Conservation (phyloP, 2,888 invertebrate genomes). For the Drosophila sordidapex region DNA sequence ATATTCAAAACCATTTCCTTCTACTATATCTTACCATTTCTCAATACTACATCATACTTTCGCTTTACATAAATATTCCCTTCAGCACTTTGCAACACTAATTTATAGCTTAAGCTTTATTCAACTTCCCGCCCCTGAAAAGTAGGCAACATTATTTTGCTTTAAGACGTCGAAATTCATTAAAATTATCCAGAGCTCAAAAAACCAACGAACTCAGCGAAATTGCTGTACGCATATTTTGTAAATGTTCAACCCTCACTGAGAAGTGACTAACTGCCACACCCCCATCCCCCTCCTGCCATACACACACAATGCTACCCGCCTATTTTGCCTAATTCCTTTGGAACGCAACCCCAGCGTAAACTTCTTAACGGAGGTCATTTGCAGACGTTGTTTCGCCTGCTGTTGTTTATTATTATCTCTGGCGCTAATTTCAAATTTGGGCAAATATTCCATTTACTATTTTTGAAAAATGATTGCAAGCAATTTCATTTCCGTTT, state of each 20-base stretch:
- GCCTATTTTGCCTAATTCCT: conserved; percentile 24
- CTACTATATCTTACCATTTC: background rate
- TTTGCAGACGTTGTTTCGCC: conserved; percentile 40
- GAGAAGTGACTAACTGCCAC: conserved; percentile 9
- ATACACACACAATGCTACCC: background rate
- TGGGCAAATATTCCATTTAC: conserved; percentile 78
- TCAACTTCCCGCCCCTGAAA: conserved; percentile 7
- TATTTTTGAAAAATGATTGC: conserved; percentile 83
- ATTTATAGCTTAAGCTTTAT: conserved; percentile 3
- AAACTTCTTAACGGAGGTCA: conserved; percentile 19
- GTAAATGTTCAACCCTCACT: conserved; percentile 63
- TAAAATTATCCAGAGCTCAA: conserved; percentile 50
- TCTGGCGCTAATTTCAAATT: conserved; percentile 76
- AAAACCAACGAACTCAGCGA: conserved; percentile 33
- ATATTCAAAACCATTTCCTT: too few relatives aligned
- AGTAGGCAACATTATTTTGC: conserved; percentile 60
- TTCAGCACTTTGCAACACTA: conserved; percentile 6
- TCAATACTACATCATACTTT: background rate
- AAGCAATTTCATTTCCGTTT: conserved; percentile 81
- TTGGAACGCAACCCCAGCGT: conserved; percentile 14
- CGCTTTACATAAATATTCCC: background rate
- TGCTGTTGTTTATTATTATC: conserved; percentile 77
- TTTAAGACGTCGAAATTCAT: conserved; percentile 65
- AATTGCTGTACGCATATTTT: conserved; percentile 74
- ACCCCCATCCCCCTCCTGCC: background rate